These are phyloP conservation scores for Monopterus albus DNA, from an alignment of 2,113 vertebrate species.

Conservation along the genomic window DNA sequence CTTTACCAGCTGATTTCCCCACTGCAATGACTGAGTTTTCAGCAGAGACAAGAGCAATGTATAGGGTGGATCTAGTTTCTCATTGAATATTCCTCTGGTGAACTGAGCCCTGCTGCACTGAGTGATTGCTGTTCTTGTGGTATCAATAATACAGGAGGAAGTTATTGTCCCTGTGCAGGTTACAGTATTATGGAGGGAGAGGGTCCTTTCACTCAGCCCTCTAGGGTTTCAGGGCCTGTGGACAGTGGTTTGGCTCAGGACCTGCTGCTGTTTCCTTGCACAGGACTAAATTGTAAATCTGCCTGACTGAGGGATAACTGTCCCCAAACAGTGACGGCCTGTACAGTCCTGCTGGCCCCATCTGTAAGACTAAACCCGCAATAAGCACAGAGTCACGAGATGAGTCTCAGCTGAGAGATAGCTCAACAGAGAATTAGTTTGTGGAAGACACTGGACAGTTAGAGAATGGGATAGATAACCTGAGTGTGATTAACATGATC, in stretches of 20 bases:
- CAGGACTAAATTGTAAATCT: constrained; percentile 80
- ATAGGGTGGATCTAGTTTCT: constrained; percentile 77
- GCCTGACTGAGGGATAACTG: constrained; percentile 63
- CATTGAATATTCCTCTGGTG: constrained; percentile 84
- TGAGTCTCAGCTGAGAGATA: constrained; percentile 65
- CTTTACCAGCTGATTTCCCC: constrained; percentile 60
- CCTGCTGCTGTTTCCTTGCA: constrained; percentile 71
- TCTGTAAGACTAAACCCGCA: constrained; percentile 76
- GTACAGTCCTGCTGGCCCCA: constrained; percentile 63
- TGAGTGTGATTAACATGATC: constrained; percentile 74
- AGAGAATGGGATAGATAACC: constrained; percentile 45
- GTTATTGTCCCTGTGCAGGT: constrained; percentile 83
- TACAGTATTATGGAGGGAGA: constrained; percentile 71
- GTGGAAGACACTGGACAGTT: constrained; percentile 46
- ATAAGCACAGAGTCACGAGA: constrained; percentile 70
- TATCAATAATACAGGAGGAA: constrained; percentile 88
- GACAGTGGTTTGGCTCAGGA: constrained; percentile 77
- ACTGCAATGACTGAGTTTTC: constrained; percentile 51
- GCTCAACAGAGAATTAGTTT: constrained; percentile 63
- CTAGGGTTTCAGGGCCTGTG: constrained; percentile 80
- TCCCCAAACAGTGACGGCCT: constrained; percentile 73
- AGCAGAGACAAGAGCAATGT: constrained; percentile 44
- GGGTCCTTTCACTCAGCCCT: constrained; percentile 78
- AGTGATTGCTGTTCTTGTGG: constrained; percentile 81
- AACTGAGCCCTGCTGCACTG: constrained; percentile 77